Percentiles rank a stretch among this genome's conserved stretches.
These are phyloP conservation scores for Notolepis coatsorum DNA, from an alignment of 2,797 vertebrate species.

Conservation along the genomic window DNA sequence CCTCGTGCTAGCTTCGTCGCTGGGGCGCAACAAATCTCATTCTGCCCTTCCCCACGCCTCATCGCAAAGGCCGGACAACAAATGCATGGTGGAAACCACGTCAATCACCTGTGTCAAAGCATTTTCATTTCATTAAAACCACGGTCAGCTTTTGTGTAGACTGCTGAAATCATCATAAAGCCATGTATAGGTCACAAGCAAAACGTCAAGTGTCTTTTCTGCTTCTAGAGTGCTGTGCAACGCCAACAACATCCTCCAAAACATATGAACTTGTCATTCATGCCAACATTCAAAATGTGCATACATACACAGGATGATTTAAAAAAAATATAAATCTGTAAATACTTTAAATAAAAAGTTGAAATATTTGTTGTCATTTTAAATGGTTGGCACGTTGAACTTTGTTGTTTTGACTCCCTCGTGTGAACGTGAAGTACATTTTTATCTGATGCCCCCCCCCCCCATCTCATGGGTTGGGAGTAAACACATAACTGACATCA, in stretches of 20 bases:
- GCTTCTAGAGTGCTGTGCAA: slow-evolving; percentile 63
- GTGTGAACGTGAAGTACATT: neutral
- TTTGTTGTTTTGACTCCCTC: slow-evolving; percentile 34
- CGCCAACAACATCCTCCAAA: slow-evolving; percentile 59
- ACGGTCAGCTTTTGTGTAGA: slow-evolving; percentile 65
- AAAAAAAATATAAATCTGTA: slow-evolving; percentile 72
- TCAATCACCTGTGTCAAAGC: slow-evolving; percentile 35
- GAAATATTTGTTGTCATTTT: slow-evolving; percentile 39
- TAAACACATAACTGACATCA: neutral
- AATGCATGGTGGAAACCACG: slow-evolving; percentile 1
- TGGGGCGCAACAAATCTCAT: slow-evolving; percentile 10
- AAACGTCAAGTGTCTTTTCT: slow-evolving; percentile 66
- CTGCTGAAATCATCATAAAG: slow-evolving; percentile 73
- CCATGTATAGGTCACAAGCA: slow-evolving; percentile 69
- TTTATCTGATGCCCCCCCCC: too few species aligned
- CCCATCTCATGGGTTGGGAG: too few species aligned
- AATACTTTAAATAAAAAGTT: slow-evolving; percentile 87
- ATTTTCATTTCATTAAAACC: slow-evolving; percentile 66
- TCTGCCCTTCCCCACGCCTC: neutral
- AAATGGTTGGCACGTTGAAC: slow-evolving; percentile 63
- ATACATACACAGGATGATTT: slow-evolving; percentile 60
- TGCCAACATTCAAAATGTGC: slow-evolving; percentile 65
- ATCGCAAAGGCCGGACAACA: neutral
- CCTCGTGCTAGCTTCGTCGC: slow-evolving; percentile 24
- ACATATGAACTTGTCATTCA: slow-evolving; percentile 47